A percentile compares a stretch with the other conserved stretches of the same genome.
phyloP scores from a whole-genome alignment of 1,140 invertebrate genomes.

The Stegodyphus mimosarum region DNA sequence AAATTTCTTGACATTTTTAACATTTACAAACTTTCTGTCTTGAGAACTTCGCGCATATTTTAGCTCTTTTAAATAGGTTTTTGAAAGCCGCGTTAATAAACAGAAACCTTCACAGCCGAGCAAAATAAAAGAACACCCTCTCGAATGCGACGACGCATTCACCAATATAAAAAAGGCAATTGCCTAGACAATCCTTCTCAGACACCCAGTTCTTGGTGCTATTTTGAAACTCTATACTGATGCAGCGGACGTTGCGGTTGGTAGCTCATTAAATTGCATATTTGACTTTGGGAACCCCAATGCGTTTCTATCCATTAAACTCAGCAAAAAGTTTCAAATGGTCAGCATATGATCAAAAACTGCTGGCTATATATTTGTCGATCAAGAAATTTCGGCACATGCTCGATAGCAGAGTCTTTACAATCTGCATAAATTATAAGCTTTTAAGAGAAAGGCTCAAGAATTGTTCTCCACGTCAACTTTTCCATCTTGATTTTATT shows the following conservation, averaged over 20 bases:
- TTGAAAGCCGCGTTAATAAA: background rate
- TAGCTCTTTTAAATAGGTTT: background rate
- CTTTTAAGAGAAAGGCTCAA: constrained; percentile 62
- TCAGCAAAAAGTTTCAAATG: constrained; percentile 59
- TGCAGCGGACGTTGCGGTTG: constrained; percentile 46
- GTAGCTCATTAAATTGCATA: constrained; percentile 46
- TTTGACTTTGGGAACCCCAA: constrained; percentile 36
- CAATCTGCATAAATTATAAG: constrained; percentile 64
- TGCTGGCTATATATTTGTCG: constrained; percentile 63
- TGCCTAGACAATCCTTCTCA: constrained; percentile 37
- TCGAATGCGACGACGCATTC: constrained; percentile 65
- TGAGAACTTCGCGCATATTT: constrained; percentile 24
- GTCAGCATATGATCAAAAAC: constrained; percentile 63
- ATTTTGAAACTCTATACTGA: constrained; percentile 50
- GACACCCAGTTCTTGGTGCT: constrained; percentile 40
- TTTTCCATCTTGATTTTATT: constrained; percentile 66
- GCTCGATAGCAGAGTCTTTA: constrained; percentile 65
- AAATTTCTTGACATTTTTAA: constrained; percentile 67
- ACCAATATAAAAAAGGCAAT: constrained; percentile 66
- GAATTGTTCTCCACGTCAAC: constrained; percentile 61
- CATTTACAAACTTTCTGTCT: constrained; percentile 65
- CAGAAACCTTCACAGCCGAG: background rate
- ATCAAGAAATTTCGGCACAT: constrained; percentile 64
- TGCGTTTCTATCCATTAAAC: constrained; percentile 55
- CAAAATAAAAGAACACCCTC: background rate